Evolutionary conservation across 2,113 vertebrate species (phyloP).

Genomic region (Corydoras sp.): DNA sequence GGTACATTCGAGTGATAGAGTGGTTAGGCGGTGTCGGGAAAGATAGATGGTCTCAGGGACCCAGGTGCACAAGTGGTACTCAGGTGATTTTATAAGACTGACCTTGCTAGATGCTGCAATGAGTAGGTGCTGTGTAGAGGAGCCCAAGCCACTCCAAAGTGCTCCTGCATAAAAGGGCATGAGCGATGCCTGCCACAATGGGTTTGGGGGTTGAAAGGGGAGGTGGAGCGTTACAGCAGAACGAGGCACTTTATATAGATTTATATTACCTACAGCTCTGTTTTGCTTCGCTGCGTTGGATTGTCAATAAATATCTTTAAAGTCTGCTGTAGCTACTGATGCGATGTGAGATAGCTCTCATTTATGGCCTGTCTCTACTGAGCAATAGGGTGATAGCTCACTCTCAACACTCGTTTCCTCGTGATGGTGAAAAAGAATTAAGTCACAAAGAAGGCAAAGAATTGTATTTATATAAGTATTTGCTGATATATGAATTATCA

Average conservation of each 20-base stretch:
- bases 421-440: too few relatives aligned
- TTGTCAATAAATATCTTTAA: background rate
- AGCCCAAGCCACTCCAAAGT: conserved; percentile 68
- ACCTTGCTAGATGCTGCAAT: conserved; percentile 71
- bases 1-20: background rate
- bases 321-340: background rate
- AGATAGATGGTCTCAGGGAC: conserved; percentile 3
- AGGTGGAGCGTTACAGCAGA: conserved; percentile 11
- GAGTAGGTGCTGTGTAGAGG: conserved; percentile 67
- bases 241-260: conserved; percentile 10
- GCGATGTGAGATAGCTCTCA: too few relatives aligned
- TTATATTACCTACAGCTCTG: background rate
- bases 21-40: conserved; percentile 17
- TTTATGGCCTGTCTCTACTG: background rate
- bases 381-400: too few relatives aligned
- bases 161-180: conserved; percentile 44
- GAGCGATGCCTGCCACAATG: conserved; percentile 14
- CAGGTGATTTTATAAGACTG: conserved; percentile 49
- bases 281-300: background rate
- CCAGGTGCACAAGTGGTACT: background rate
- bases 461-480: background rate
- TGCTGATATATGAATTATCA: background rate
- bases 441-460: background rate
- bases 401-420: too few relatives aligned
- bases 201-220: background rate